Percentiles rank a stretch among this genome's conserved stretches.
phyloP scores from a whole-genome alignment of 2,888 invertebrate species.

The Temnothorax unifasciatus region DNA sequence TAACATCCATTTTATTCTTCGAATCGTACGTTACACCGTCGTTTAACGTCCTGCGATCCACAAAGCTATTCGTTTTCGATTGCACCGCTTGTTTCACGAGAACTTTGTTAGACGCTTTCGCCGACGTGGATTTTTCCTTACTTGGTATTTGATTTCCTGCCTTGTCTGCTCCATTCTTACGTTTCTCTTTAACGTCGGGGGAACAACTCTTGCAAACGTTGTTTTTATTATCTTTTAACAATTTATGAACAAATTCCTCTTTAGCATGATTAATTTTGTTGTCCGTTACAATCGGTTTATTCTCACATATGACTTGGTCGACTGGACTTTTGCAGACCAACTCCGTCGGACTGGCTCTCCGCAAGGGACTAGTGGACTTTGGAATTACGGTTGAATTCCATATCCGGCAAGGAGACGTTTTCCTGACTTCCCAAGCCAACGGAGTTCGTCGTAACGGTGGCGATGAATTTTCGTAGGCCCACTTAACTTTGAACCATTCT shows the following conservation, averaged over 20 bases:
- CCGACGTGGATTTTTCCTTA: slow-evolving; percentile 76
- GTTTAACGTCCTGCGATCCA: slow-evolving; percentile 70
- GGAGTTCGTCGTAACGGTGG: slow-evolving; percentile 95
- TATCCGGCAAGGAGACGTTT: slow-evolving; percentile 89
- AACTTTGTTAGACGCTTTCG: slow-evolving; percentile 76
- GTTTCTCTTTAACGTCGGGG: slow-evolving; percentile 74
- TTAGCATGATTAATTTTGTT: slow-evolving; percentile 70
- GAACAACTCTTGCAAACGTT: slow-evolving; percentile 76
- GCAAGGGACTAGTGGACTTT: slow-evolving; percentile 86
- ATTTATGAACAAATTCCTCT: slow-evolving; percentile 84
- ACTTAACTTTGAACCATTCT: slow-evolving; percentile 97
- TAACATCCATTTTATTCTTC: slow-evolving; percentile 67
- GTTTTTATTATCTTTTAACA: slow-evolving; percentile 81
- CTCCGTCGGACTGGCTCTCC: slow-evolving; percentile 81
- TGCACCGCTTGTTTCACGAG: slow-evolving; percentile 74
- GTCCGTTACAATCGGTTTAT: slow-evolving; percentile 74
- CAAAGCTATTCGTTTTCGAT: slow-evolving; percentile 64
- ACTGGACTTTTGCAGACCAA: slow-evolving; percentile 81
- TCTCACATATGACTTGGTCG: slow-evolving; percentile 85
- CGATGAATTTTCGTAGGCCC: slow-evolving; percentile 97
- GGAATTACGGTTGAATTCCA: slow-evolving; percentile 80
- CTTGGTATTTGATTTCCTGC: slow-evolving; percentile 68
- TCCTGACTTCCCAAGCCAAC: slow-evolving; percentile 98
- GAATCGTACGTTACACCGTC: slow-evolving; percentile 66
- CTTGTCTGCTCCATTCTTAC: slow-evolving; percentile 73